Percentiles rank a stretch among this genome's conserved stretches.
These are phyloP conservation scores for Phortica okadai DNA, from an alignment of 2,888 invertebrate species.

Conservation along the genomic window DNA sequence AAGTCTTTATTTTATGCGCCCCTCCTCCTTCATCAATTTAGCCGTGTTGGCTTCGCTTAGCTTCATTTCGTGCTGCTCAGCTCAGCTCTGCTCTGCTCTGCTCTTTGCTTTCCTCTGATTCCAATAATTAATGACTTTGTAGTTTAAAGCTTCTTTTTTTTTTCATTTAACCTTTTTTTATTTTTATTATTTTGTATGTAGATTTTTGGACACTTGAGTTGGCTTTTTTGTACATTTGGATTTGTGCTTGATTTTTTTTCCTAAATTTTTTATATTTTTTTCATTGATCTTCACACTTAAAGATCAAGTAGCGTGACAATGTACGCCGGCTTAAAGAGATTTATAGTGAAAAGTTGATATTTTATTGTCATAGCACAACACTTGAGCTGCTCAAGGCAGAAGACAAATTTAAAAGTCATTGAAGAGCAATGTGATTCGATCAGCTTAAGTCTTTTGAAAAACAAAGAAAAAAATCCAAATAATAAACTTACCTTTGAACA, in stretches of 20 bases:
- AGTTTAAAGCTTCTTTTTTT: constrained; percentile 45
- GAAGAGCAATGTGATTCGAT: too few species aligned
- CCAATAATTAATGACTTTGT: constrained; percentile 66
- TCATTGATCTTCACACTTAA: constrained; percentile 58
- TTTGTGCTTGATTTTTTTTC: constrained; percentile 19
- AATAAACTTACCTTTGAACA: constrained; percentile 84
- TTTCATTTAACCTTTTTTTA: constrained; percentile 1
- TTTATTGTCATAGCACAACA: not conserved
- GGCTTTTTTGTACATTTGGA: not conserved
- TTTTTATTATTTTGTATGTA: not conserved
- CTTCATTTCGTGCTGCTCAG: constrained; percentile 21
- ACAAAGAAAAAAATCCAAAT: not conserved
- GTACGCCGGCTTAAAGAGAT: not conserved
- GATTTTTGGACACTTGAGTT: constrained; percentile 39
- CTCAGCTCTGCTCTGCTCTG: constrained; percentile 43
- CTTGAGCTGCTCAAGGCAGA: not conserved
- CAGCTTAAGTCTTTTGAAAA: too few species aligned
- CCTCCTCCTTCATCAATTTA: constrained; percentile 44
- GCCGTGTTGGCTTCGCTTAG: constrained; percentile 17
- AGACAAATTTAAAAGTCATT: not conserved
- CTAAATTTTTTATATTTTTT: constrained; percentile 1
- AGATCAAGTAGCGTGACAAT: constrained; percentile 54
- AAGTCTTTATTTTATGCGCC: constrained; percentile 64
- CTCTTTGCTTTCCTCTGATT: constrained; percentile 46
- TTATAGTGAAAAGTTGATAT: constrained; percentile 6